phyloP scores from a whole-genome alignment of 2,797 vertebrate species.

The Capromys pilorides region DNA sequence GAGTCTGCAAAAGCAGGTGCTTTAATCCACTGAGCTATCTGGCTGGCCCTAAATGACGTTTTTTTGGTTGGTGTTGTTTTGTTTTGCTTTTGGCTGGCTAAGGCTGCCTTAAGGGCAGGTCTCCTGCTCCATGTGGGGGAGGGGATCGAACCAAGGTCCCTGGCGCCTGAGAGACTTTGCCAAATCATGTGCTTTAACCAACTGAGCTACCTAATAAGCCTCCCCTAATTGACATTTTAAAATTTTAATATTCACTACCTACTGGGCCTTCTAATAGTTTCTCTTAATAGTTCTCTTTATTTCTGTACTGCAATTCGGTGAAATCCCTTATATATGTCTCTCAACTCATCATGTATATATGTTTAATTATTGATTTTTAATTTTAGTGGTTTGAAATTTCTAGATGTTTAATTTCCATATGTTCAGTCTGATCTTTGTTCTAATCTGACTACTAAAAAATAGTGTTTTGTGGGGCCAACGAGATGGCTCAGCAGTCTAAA shows the following conservation, averaged over 20 bases:
- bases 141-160: no score
- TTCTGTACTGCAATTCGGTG: not conserved
- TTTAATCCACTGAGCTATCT: no score
- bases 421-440: constrained; percentile 13
- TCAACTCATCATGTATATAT: constrained; percentile 27
- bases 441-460: constrained; percentile 14
- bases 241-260: constrained; percentile 19
- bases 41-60: no score
- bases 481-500: no score
- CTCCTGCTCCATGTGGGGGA: no score
- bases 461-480: not conserved
- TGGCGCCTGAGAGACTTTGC: no score
- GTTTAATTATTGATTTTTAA: constrained; percentile 44
- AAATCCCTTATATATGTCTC: constrained; percentile 4
- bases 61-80: no score
- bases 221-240: constrained; percentile 17
- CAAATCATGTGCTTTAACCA: no score
- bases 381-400: constrained; percentile 29
- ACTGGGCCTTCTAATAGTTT: not conserved
- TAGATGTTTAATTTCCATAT: constrained; percentile 30
- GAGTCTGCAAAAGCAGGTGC: no score
- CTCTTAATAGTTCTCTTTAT: constrained; percentile 43
- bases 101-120: no score
- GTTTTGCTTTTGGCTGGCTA: no score
- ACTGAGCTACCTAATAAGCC: no score